phyloP scores from a whole-genome alignment of 2,797 vertebrate species.

The Stomatorhinus walkeri region DNA sequence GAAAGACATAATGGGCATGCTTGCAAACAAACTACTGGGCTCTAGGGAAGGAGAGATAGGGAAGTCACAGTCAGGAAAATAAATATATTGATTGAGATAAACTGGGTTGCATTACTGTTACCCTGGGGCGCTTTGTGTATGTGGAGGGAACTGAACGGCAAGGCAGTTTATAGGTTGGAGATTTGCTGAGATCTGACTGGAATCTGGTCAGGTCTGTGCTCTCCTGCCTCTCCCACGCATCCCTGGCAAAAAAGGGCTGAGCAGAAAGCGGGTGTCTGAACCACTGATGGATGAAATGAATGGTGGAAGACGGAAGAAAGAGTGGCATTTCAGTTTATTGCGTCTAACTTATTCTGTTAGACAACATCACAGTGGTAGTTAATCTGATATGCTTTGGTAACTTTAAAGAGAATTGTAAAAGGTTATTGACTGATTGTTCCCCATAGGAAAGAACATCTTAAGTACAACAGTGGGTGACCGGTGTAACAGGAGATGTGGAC shows the following conservation, averaged over 20 bases:
- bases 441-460: constrained; percentile 21
- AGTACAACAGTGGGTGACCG: constrained; percentile 8
- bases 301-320: background rate
- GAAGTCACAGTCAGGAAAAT: constrained; percentile 38
- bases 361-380: background rate
- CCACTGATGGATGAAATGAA: background rate
- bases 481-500: constrained; percentile 35
- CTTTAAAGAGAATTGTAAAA: constrained; percentile 40
- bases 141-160: background rate
- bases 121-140: constrained; percentile 32
- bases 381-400: constrained; percentile 29
- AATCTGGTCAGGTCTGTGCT: background rate
- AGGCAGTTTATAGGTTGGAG: constrained; percentile 33
- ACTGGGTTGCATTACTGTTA: constrained; percentile 50
- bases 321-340: background rate
- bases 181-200: background rate
- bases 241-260: background rate
- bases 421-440: constrained; percentile 20
- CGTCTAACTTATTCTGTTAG: background rate
- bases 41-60: constrained; percentile 31
- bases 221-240: background rate
- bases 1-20: constrained; percentile 32
- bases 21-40: constrained; percentile 41
- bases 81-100: constrained; percentile 65
- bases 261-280: background rate